Evolutionary conservation across 2,888 invertebrate genomes (phyloP).

Genomic region (Cabera pusaria): DNA sequence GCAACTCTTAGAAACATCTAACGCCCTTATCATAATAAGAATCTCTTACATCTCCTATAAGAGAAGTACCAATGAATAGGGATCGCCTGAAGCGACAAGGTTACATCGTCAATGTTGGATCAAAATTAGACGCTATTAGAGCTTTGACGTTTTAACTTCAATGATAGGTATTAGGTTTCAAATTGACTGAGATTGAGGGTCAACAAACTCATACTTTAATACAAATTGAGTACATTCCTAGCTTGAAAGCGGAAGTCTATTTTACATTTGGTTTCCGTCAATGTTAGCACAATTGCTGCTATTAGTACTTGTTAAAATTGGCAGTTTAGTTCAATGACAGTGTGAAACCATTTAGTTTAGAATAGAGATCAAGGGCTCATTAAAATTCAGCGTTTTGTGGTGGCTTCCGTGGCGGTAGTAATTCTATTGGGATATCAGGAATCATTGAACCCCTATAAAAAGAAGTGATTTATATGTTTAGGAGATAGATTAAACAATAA

Average conservation of each 20-base stretch:
- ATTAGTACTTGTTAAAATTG: slow-evolving; percentile 18
- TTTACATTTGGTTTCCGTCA: slow-evolving; percentile 14
- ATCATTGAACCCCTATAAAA: too few relatives aligned
- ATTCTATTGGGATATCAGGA: too few relatives aligned
- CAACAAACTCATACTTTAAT: slow-evolving; percentile 20
- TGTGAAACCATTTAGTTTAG: slow-evolving; percentile 9
- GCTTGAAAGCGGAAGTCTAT: slow-evolving; percentile 12
- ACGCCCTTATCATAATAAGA: slow-evolving; percentile 5
- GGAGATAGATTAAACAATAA: too few relatives aligned
- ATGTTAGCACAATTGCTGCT: slow-evolving; percentile 12
- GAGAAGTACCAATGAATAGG: too few relatives aligned
- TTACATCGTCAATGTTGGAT: neutral
- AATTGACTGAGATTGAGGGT: slow-evolving; percentile 18
- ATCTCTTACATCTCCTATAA: too few relatives aligned
- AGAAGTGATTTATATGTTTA: too few relatives aligned
- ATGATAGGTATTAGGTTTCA: slow-evolving; percentile 14
- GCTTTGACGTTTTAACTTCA: slow-evolving; percentile 12
- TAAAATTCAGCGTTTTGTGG: slow-evolving; percentile 1
- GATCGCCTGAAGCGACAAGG: neutral
- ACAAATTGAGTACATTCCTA: neutral
- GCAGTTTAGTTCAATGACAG: slow-evolving; percentile 12
- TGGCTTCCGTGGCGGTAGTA: slow-evolving; percentile 6
- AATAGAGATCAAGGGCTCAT: slow-evolving; percentile 7
- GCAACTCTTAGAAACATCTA: neutral
- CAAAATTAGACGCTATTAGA: neutral